These are phyloP conservation scores for Coregonus clupeaformis DNA, from an alignment of 2,113 vertebrate genomes.

Conservation along the genomic window DNA sequence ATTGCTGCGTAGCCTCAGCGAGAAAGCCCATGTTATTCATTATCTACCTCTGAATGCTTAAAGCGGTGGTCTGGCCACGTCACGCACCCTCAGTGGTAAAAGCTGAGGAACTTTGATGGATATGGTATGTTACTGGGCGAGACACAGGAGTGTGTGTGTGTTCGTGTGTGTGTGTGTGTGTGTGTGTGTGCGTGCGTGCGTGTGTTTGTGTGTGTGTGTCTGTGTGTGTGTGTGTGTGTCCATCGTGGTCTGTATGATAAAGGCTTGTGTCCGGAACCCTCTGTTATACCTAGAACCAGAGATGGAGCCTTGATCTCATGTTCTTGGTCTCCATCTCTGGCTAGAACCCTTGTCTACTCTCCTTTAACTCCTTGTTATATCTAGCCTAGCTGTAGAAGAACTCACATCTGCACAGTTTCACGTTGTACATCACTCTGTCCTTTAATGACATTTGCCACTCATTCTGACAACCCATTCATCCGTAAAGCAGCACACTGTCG, in stretches of 20 bases:
- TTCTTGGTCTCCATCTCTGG: background rate
- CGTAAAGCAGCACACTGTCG: no score
- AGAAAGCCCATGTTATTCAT: constrained; percentile 36
- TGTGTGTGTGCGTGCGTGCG: no score
- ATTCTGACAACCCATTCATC: no score
- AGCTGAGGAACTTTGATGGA: constrained; percentile 62
- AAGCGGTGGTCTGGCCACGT: constrained; percentile 21
- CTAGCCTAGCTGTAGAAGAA: no score
- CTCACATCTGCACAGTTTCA: no score
- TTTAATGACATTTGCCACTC: no score
- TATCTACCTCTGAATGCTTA: constrained; percentile 41
- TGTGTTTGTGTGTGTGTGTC: constrained; percentile 30
- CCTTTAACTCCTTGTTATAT: no score
- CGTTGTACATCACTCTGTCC: no score
- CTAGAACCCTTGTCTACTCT: background rate
- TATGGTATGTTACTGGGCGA: constrained; percentile 70
- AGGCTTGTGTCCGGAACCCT: constrained; percentile 21
- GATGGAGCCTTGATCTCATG: constrained; percentile 5
- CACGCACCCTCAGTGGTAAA: constrained; percentile 21
- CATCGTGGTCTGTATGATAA: background rate
- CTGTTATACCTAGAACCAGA: constrained; percentile 16
- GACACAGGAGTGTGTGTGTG: constrained; percentile 49
- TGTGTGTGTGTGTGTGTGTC: background rate
- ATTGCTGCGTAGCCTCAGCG: background rate
- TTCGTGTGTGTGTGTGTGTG: background rate